Evolutionary conservation across 2,113 vertebrate genomes (phyloP).

Genomic region (Cacatua alba): DNA sequence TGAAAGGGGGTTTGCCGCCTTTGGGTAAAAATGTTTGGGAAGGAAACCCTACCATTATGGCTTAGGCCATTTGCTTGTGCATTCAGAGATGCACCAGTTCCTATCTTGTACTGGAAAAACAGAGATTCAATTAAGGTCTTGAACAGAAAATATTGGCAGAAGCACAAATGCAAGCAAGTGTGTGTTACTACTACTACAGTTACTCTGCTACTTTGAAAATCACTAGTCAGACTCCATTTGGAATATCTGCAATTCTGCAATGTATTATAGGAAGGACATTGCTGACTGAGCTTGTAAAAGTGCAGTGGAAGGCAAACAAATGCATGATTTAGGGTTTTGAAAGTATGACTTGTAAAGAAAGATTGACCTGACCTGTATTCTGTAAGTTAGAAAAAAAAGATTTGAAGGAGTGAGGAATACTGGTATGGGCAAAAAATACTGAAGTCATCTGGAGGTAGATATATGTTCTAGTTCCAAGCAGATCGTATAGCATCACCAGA

Average conservation of each 20-base stretch:
- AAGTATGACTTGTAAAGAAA: conserved; percentile 67
- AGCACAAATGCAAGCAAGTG: neutral
- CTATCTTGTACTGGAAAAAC: neutral
- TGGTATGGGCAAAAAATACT: conserved; percentile 27
- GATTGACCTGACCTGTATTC: conserved; percentile 61
- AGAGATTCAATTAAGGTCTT: neutral
- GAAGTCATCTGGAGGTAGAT: conserved; percentile 16
- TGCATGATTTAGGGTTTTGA: conserved; percentile 67
- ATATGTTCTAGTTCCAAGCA: neutral
- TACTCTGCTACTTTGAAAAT: conserved; percentile 37
- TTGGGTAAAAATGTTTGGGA: neutral
- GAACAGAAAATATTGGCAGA: neutral
- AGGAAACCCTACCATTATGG: neutral
- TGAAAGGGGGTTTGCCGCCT: neutral
- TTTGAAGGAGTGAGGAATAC: conserved; percentile 53
- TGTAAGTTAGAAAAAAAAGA: conserved; percentile 54
- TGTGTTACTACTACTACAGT: neutral
- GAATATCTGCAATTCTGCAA: conserved; percentile 59
- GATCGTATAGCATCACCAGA: neutral
- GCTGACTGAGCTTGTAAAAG: conserved; percentile 65
- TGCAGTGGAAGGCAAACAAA: conserved; percentile 69
- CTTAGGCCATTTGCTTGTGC: neutral
- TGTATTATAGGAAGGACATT: conserved; percentile 49
- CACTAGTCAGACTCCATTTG: conserved; percentile 28
- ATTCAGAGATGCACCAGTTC: neutral